Evolutionary conservation across 2,888 invertebrate genomes (phyloP), one percentile per base, ranked within the genome.

Genomic region (Trichogramma dendrolimi): DNA sequence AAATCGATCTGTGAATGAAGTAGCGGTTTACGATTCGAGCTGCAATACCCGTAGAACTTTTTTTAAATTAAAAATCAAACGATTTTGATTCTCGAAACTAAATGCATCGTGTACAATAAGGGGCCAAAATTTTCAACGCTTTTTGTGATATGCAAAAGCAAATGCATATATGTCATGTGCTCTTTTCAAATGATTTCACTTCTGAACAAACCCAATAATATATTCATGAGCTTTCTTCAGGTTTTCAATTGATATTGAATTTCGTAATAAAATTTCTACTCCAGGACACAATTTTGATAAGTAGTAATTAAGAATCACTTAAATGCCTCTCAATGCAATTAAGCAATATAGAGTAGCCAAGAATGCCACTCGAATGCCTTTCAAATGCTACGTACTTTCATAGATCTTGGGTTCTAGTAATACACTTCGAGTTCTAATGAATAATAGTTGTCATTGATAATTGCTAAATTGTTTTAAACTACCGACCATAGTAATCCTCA

Each of bases 351-450:
- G 4, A 56, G 43, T n/a, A 64, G 54, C 61, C 61, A 68, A 3
- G 64, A 64, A 27, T 64, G 55, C 66, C 66, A 66, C 47, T 66
- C 63, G 27, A 61, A 61, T 27, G 66, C 67, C 58, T 67, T 68
- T 67, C 65, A 67, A 7, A 44, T 41, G 11, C 46, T 54, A 6
- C 62, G 38, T 6, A 10, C n/a, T 6, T 55, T 10, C 49, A 67
- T 42, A 7, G 51, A 57, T 49, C 58, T 43, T 7, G 64, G 64
- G 43, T 58, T 49, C 65, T 56, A 41, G 64, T 53, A 6, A 68
- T 58, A 27, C 43, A 14, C 41, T 50, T 55, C 4, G 67, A 14
- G 55, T 61, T 59, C 42, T 57, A 10, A 68, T 65, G 4, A 39
- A 55, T 27, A 55, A 41, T 39, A 67, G 43, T 43, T 27, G 5